Evolutionary conservation across 2,797 vertebrate species (phyloP).

Genomic region (Anas bernieri): DNA sequence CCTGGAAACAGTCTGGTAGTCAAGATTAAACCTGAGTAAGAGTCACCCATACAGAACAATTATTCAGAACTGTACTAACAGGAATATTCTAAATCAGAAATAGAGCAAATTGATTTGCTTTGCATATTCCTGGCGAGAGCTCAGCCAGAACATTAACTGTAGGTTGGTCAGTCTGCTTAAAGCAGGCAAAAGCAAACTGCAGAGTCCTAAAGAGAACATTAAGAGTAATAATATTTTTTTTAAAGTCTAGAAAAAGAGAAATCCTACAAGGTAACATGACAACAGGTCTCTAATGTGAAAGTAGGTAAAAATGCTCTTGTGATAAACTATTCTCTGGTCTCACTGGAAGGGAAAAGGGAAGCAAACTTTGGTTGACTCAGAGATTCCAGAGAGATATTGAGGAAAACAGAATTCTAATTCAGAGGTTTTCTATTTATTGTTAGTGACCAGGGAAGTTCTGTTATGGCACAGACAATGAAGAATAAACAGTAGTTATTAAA

Average conservation of each 20-base stretch:
- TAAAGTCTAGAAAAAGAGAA: not conserved
- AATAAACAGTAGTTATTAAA: not conserved
- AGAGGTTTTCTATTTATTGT: not conserved
- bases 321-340: not conserved
- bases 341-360: not conserved
- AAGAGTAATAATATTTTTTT: not conserved
- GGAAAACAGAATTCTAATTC: not conserved
- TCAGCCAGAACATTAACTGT: not conserved
- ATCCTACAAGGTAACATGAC: not conserved
- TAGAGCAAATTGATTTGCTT: not conserved
- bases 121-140: not conserved
- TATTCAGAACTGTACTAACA: not conserved
- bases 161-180: not conserved
- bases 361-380: not conserved
- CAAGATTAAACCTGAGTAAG: not conserved
- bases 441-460: not conserved
- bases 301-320: not conserved
- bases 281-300: not conserved
- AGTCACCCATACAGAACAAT: rapidly evolving
- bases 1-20: not conserved
- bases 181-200: not conserved
- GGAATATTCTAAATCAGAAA: not conserved
- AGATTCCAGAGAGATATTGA: not conserved
- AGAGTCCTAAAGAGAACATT: not conserved
- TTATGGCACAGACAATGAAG: not conserved